Base-by-base conservation (phyloP, 2,113 vertebrate species). In the Stomatorhinus ivindoensis region DNA sequence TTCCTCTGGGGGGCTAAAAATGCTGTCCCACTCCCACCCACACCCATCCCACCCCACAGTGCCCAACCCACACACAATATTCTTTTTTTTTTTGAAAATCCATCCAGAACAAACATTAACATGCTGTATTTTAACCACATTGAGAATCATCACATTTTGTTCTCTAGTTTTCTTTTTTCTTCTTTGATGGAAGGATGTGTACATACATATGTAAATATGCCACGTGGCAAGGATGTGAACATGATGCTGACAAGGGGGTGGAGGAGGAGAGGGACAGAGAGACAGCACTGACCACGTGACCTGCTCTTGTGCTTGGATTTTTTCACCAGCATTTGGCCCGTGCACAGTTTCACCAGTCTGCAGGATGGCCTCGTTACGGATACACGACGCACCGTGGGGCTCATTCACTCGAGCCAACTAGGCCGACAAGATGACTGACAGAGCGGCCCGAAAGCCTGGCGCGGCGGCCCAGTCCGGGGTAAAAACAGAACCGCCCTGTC, bases 101-200 rank as follows among this genome's bases (percentile, higher is more conserved):
- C 94, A 95, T 91, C 92, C 94, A 94, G 91, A 94, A 94, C 92
- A 86, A 93, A 96, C 93, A 96, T 92, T 91, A 91, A 96, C 95
- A 94, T 96, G 95, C 94, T 94, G 94, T 93, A 92, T 90, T 94
- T 93, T 90, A 93, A 93, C 92, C 94, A 95, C 95, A 94, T 91
- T 92, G 93, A 96, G 92, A 95, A 94, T 95, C 92, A 94, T 93
- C 94, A 94, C 94, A 92, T 87, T 50, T 91, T 93, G 91, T 93
- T 91, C 53, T 90, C 91, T 92, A 94, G 87, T 82, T 88, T 50
- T 89, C 90, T 58, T 93, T 94, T 93, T 92, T 94, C 89, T 92
- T 94, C 89, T 92, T 94, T 91, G 91, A 93, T 92, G 92, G 95
- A 94, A 95, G 89, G 91, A 94, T 94, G 94, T 94, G 94, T 94